Evolutionary conservation across 2,113 vertebrate species (phyloP), one percentile per base, ranked within the genome.

Genomic region (Electrona antarctica): DNA sequence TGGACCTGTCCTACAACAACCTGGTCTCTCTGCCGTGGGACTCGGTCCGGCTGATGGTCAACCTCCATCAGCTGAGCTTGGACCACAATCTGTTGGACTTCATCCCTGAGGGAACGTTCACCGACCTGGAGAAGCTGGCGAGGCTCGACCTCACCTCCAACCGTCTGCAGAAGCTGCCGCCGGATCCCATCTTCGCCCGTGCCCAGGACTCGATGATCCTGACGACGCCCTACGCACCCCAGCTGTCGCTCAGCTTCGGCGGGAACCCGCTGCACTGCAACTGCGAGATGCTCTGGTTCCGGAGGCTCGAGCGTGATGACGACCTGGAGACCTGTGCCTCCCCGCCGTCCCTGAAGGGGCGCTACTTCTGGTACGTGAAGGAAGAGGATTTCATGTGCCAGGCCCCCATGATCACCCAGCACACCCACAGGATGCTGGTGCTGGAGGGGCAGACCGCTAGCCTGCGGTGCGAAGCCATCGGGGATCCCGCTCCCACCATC

Each of bases 291-390:
- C 90, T 98, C 51, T 98, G 97, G 96, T 83, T 98, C 29, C 89
- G 97, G 14, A 83, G 96, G 57, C 94, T 98, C 0, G 94, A 96
- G 51, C 85, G 97, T 56, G 95, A 96, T 0, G 95, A 97, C 0
- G 96, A 98, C 67, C 92, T 97, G 89, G 97, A 98, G 88, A 98
- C 97, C 0, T 98, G 97, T 45, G 96, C 95, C 8, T 97, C 97
- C 51, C 97, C 96, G 0, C 90, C 95, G 0, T 75, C 87, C n/a
- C 92, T 98, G 55, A 97, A 97, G 82, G 96, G 97, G 9, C 95
- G 95, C 63, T 98, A 98, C 73, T 98, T 98, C 84, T 98, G 97
- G 97, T 94, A 95, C 0, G 73, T 98, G 28, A 86, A 91, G 0
- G 96, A 98, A 56, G 96, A 97, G 72, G 96, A 98, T 75, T 97